Evolutionary conservation across 2,797 vertebrate species (phyloP).

Genomic region (Chaenodraco wilsoni): DNA sequence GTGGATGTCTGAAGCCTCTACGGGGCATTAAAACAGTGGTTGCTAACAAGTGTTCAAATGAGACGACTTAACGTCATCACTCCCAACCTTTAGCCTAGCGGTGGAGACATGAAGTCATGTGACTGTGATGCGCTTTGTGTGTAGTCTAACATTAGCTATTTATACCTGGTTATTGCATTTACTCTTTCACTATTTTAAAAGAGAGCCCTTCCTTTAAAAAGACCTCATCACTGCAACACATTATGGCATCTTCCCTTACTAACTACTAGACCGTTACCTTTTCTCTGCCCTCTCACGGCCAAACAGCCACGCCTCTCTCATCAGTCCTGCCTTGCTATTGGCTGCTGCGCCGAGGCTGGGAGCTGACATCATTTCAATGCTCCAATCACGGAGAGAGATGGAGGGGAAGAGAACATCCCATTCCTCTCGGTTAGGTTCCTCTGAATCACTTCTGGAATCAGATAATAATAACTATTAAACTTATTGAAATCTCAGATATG

Average conservation of each 20-base stretch:
- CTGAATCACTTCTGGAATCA: constrained; percentile 60
- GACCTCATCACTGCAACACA: no score
- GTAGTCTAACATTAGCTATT: no score
- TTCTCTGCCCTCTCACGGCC: constrained; percentile 51
- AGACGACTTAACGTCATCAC: no score
- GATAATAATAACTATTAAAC: not conserved
- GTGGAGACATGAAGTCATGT: no score
- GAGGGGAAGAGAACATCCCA: constrained; percentile 78
- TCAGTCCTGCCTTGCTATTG: constrained; percentile 59
- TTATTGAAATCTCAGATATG: not conserved
- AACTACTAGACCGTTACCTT: constrained; percentile 44
- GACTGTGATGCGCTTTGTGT: no score
- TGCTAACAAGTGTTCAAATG: no score
- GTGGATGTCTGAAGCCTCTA: no score
- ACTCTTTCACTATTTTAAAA: no score
- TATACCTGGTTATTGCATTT: no score
- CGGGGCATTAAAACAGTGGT: no score
- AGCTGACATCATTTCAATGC: constrained; percentile 77
- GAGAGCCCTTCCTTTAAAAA: no score
- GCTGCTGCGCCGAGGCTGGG: constrained; percentile 63
- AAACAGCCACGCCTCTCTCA: constrained; percentile 73
- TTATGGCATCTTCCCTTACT: not conserved
- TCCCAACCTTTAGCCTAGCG: no score
- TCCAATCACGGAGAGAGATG: constrained; percentile 80
- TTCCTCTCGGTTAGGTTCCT: constrained; percentile 52